Evolutionary conservation across 2,888 invertebrate genomes (phyloP).

Genomic region (Furcula furcula): DNA sequence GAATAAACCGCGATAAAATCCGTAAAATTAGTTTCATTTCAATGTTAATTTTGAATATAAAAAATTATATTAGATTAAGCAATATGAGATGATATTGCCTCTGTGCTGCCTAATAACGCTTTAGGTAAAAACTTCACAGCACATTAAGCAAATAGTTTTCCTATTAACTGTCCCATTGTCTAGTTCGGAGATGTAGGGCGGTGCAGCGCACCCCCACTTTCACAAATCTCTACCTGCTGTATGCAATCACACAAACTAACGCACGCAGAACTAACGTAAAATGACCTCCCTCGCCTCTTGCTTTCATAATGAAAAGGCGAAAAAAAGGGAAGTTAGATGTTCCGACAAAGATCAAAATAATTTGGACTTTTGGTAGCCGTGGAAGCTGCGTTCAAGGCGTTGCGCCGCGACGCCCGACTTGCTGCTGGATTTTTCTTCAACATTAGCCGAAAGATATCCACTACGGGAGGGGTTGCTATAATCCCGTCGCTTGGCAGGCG

Average conservation of each 20-base stretch:
- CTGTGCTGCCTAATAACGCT: no score
- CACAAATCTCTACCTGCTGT: conserved; percentile 41
- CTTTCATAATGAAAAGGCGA: conserved; percentile 14
- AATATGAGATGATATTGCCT: no score
- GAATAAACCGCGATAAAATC: no score
- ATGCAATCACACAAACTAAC: conserved; percentile 42
- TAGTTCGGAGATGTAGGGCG: conserved; percentile 33
- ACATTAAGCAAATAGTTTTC: conserved; percentile 19
- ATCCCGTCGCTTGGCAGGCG: no score
- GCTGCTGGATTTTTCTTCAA: no score
- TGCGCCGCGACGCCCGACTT: conserved; percentile 22
- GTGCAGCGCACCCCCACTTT: conserved; percentile 48
- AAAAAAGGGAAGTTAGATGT: conserved; percentile 23
- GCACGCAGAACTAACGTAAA: conserved; percentile 39
- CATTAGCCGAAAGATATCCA: no score
- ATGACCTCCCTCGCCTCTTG: conserved; percentile 30
- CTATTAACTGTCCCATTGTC: conserved; percentile 22
- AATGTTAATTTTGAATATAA: no score
- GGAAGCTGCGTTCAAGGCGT: conserved; percentile 41
- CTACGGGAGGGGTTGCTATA: no score
- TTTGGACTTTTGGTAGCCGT: conserved; percentile 32
- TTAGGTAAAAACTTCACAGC: conserved; percentile 2
- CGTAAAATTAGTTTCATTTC: no score
- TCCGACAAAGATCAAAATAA: conserved; percentile 33
- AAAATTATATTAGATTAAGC: no score